Evolutionary conservation across 2,113 vertebrate genomes (phyloP), one percentile per base, ranked within the genome.

Genomic region (Erythrolamprus reginae): DNA sequence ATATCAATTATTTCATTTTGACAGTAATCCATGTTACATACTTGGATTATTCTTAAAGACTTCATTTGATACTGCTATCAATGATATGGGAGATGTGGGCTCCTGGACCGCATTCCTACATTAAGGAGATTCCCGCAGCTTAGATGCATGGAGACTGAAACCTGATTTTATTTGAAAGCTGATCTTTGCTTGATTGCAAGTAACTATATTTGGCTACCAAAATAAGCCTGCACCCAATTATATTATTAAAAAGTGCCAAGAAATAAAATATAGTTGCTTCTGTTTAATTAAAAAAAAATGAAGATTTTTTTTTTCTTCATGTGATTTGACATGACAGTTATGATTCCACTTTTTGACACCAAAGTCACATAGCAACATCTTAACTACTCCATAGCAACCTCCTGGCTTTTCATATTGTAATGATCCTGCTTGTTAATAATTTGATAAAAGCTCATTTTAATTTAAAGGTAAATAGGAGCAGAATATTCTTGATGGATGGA

Each of bases 391-490:
- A 95, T 88, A 88, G 56, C 90, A 94, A 94, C 48, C 48, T 94
- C 61, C 82, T 90, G 90, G 42, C 89, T 92, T 56, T 58, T 92
- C 92, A 23, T 91, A 92, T 86, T 92, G 45, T 52, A 91, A 91
- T 91, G 82, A 38, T 89, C 85, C 82, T 92, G 89, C 93, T 55
- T 93, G 86, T 77, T 95, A 45, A 91, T 93, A 92, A 85, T 93
- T 95, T 95, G 95, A 92, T 89, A 53, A 94, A 94, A 93, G 92
- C 90, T 87, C 86, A 89, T 96, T 95, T 95, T 92, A 94, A 95
- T 96, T 95, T 90, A 93, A 95, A 92, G n/a, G 90, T 90, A 90
- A 87, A 90, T 94, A 93, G 90, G 92, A 95, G 45, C n/a, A 90
- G 89, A 61, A 91, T 84, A 88, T 82, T 90, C 26, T 13, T 6